Conservation (phyloP, 2,797 vertebrate genomes). For the Uromys caudimaculatus region DNA sequence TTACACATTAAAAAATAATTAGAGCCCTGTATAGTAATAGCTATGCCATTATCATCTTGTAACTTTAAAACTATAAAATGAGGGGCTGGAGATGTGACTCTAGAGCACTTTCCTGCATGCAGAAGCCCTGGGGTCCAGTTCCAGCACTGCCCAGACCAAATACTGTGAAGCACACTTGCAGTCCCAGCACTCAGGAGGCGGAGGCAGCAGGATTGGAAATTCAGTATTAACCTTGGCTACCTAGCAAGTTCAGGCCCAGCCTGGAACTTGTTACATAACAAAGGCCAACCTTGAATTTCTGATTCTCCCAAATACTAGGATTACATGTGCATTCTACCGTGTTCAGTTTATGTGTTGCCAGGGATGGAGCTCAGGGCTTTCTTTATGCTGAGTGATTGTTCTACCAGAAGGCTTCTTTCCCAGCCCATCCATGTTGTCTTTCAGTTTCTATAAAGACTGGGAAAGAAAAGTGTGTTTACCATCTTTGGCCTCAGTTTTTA, state of each 20-base stretch:
- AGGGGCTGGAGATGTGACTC: background rate
- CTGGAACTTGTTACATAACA: background rate
- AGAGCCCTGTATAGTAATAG: background rate
- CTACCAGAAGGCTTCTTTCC: background rate
- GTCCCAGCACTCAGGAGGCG: background rate
- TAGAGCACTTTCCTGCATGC: background rate
- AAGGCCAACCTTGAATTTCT: background rate
- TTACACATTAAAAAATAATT: slow-evolving; percentile 10
- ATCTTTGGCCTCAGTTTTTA: slow-evolving; percentile 38
- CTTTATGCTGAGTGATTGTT: no score
- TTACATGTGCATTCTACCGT: background rate
- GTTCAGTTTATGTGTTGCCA: background rate
- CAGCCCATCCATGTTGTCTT: background rate
- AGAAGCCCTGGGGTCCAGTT: background rate
- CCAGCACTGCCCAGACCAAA: background rate
- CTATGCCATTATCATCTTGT: background rate
- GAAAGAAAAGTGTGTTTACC: background rate
- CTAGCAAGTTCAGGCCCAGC: background rate
- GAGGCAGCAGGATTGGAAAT: background rate
- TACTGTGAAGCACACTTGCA: no score
- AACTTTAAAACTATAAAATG: background rate
- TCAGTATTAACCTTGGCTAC: background rate
- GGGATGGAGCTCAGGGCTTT: background rate
- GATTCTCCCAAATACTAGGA: background rate
- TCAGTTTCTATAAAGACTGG: background rate